Conservation (phyloP, 2,797 vertebrate species). For the Sebastolobus alascanus region DNA sequence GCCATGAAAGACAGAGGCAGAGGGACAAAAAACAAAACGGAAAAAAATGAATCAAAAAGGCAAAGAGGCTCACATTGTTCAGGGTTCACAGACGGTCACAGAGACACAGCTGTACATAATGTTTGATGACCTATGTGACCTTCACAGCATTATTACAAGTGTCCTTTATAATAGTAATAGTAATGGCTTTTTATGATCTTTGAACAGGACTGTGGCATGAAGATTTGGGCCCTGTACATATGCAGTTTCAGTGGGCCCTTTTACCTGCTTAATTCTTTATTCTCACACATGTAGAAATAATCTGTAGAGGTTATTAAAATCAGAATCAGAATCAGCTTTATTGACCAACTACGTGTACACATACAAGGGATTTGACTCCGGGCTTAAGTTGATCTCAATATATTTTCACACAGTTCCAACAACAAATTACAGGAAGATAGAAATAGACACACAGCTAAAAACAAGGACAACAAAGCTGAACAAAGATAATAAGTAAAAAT, state of each 20-base stretch:
- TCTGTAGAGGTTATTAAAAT: neutral
- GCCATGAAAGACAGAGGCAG: slow-evolving; percentile 20
- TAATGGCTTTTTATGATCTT: neutral
- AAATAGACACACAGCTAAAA: neutral
- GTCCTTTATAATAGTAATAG: neutral
- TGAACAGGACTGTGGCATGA: neutral
- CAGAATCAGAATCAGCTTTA: neutral
- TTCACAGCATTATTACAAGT: neutral
- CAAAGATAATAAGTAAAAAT: neutral
- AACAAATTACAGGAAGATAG: neutral
- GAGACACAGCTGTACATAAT: slow-evolving; percentile 13
- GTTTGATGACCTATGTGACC: slow-evolving; percentile 35
- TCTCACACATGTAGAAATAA: neutral
- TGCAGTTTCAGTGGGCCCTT: neutral
- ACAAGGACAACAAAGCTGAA: neutral
- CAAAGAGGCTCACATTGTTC: slow-evolving; percentile 27
- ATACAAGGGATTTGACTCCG: neutral
- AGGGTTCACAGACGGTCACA: slow-evolving; percentile 6
- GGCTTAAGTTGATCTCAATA: neutral
- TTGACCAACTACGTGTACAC: neutral
- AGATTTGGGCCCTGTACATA: neutral
- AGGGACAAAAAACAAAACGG: neutral
- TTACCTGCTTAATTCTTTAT: neutral
- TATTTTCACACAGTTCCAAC: neutral
- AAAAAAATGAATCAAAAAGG: slow-evolving; percentile 25